Conservation (phyloP, 2,797 vertebrate genomes). For the Heteromormyrus szaboi region DNA sequence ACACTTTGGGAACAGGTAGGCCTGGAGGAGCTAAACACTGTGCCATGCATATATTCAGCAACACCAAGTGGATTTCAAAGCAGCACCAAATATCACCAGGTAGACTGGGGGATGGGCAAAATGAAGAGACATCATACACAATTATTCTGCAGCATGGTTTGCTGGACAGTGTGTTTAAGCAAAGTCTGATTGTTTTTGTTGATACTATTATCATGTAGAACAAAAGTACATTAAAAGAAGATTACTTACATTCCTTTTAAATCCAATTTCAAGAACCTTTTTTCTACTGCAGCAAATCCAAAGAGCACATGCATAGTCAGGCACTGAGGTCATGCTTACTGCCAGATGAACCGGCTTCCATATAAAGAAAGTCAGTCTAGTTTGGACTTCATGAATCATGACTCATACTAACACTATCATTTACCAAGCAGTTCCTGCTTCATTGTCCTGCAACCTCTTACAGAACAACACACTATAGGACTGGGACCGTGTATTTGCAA, state of each 20-base stretch:
- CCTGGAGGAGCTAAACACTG: background rate
- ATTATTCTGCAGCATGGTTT: background rate
- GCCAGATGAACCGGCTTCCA: conserved; percentile 52
- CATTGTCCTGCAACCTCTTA: background rate
- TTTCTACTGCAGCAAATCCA: conserved; percentile 18
- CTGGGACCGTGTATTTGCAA: background rate
- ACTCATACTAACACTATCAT: conserved; percentile 14
- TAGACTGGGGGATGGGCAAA: background rate
- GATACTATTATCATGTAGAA: background rate
- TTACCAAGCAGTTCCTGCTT: conserved; percentile 17
- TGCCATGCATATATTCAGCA: background rate
- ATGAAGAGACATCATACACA: background rate
- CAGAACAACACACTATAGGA: background rate
- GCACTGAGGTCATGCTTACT: conserved; percentile 57
- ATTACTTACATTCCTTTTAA: background rate
- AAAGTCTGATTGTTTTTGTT: conserved; percentile 6
- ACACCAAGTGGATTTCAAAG: background rate
- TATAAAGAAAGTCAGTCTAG: conserved; percentile 41
- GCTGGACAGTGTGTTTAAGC: background rate
- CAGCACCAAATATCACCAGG: background rate
- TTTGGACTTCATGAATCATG: conserved; percentile 32
- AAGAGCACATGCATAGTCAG: conserved; percentile 43
- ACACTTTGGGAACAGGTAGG: background rate
- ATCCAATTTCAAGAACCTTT: conserved; percentile 11
- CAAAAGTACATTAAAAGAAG: background rate